Evolutionary conservation across 2,888 invertebrate genomes (phyloP), one percentile per base, ranked within the genome.

Genomic region (Cheilosia soror): DNA sequence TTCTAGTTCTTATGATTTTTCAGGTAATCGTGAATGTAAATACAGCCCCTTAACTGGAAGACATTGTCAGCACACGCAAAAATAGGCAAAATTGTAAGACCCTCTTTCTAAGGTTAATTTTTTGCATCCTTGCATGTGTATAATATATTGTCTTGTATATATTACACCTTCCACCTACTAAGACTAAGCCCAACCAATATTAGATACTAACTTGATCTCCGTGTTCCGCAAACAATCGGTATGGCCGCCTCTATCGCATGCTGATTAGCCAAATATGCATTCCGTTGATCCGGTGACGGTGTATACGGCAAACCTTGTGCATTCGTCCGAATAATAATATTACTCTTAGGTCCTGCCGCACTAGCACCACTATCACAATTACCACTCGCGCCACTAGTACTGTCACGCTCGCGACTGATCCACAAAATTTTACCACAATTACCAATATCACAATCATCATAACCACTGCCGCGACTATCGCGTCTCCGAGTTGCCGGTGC

Each of bases 161-260:
- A 20, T 20, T 20, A 20, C 33, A 40, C 25, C 37, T 65, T 25
- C 37, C 27, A 29, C 2, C 27, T 29, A 15, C 25, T 20, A 20
- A 20, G n/a, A n/a, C n/a, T n/a, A n/a, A 20, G n/a, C 20, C 15
- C 69, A 11, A 6, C 33, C 37, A 57, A 20, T 20, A 20, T 20
- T 27, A 11, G 87, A 89, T 94, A 96, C 96, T 95, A 94, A 96
- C 96, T 96, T 93, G 96, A 96, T 79, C 96, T 87, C 71, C 84
- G 93, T 88, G 96, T 96, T 87, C 95, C 96, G 91, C 96, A 96
- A 88, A 96, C 94, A 90, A 95, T 94, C 83, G 96, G 95, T 92
- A 95, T 94, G 90, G 94, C 94, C 88, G 94, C 90, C 58, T 89
- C 90, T 60, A 92, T 90, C 55, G 91, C 91, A 88, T 89, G 89